These are phyloP conservation scores for Chaenogobius annularis DNA, from an alignment of 2,113 vertebrate species.

Conservation along the genomic window DNA sequence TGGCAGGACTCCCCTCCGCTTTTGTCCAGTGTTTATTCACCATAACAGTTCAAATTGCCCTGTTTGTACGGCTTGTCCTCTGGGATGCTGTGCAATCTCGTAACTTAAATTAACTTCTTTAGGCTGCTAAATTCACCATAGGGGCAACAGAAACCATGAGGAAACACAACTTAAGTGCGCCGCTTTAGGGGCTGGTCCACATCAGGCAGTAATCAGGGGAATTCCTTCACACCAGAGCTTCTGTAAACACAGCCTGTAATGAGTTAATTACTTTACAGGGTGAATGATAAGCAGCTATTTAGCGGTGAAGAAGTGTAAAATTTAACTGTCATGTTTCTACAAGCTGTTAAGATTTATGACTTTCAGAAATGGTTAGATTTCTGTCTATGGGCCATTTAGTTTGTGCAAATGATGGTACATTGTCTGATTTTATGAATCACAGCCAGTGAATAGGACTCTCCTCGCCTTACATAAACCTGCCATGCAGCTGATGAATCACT, in stretches of 20 bases:
- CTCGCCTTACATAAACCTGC: slow-evolving; percentile 61
- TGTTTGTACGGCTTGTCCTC: slow-evolving; percentile 64
- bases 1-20: slow-evolving; percentile 25
- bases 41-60: slow-evolving; percentile 59
- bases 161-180: slow-evolving; percentile 25
- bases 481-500: slow-evolving; percentile 56
- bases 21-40: slow-evolving; percentile 47
- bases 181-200: slow-evolving; percentile 57
- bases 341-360: slow-evolving; percentile 67
- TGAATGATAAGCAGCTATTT: slow-evolving; percentile 69
- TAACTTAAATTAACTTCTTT: slow-evolving; percentile 29
- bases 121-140: slow-evolving; percentile 25
- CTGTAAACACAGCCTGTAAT: slow-evolving; percentile 71
- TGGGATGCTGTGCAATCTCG: slow-evolving; percentile 31
- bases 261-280: slow-evolving; percentile 69
- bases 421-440: slow-evolving; percentile 57
- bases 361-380: slow-evolving; percentile 62
- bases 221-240: slow-evolving; percentile 67
- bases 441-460: slow-evolving; percentile 40
- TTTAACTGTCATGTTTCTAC: slow-evolving; percentile 54
- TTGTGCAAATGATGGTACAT: slow-evolving; percentile 51
- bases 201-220: slow-evolving; percentile 61
- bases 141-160: slow-evolving; percentile 21
- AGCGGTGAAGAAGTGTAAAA: slow-evolving; percentile 55
- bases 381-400: slow-evolving; percentile 65